Evolutionary conservation across 2,888 invertebrate genomes (phyloP).

Genomic region (Megastigmus dorsalis): DNA sequence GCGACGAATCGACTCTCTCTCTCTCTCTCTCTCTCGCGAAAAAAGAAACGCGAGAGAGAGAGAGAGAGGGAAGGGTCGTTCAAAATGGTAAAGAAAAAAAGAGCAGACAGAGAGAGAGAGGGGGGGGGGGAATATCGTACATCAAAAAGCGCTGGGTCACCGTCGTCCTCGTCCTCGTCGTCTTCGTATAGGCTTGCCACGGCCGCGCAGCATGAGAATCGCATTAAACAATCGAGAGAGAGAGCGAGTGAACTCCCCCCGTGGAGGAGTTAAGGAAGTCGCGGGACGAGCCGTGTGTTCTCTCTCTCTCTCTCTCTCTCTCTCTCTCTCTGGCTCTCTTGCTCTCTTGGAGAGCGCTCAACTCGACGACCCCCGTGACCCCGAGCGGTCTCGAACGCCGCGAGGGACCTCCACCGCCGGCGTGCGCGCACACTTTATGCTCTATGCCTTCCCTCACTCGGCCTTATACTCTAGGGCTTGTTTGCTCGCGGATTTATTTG

Average conservation of each 20-base stretch:
- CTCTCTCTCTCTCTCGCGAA: neutral
- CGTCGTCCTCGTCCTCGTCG: too few species aligned
- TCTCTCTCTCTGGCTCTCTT: slow-evolving; percentile 3
- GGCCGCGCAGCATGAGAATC: slow-evolving; percentile 51
- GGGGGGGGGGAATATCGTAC: slow-evolving; percentile 35
- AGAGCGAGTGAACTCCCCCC: slow-evolving; percentile 12
- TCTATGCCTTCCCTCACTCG: neutral
- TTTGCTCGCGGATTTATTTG: too few species aligned
- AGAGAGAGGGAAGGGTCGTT: neutral
- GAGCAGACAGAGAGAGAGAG: neutral
- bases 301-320: neutral
- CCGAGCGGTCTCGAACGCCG: neutral
- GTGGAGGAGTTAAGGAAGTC: slow-evolving; percentile 6
- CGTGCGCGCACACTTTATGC: too few species aligned
- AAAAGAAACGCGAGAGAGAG: too few species aligned
- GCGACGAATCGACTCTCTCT: slow-evolving; percentile 24
- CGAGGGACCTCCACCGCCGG: neutral
- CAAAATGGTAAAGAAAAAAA: slow-evolving; percentile 27
- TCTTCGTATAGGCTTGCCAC: too few species aligned
- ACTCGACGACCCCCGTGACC: slow-evolving; percentile 2
- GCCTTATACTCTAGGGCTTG: neutral
- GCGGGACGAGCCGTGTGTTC: neutral
- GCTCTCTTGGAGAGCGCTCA: neutral
- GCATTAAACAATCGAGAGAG: slow-evolving; percentile 45
- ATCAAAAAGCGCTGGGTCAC: slow-evolving; percentile 47